phyloP scores from a whole-genome alignment of 2,113 vertebrate genomes.

The Tachycineta bicolor region DNA sequence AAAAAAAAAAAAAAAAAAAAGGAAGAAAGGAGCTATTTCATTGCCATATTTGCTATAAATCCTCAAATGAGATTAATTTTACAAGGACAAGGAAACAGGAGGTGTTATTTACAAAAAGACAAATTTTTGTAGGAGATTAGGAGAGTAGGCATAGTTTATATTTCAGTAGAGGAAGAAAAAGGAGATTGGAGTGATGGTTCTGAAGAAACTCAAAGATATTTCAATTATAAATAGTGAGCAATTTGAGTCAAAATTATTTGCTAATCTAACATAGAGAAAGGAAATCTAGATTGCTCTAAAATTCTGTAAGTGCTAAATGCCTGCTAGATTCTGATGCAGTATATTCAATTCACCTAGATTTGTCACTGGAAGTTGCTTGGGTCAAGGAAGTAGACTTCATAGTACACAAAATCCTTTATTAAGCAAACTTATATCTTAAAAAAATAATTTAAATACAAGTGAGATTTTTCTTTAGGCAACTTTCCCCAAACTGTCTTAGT shows the following conservation, averaged over 20 bases:
- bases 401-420: not conserved
- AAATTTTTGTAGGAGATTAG: not conserved
- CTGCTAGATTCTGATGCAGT: not conserved
- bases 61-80: not conserved
- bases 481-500: not conserved
- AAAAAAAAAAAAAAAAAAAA: not conserved
- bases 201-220: not conserved
- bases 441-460: not conserved
- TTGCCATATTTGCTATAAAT: not conserved
- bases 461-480: not conserved
- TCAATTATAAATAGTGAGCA: not conserved
- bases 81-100: not conserved
- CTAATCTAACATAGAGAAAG: not conserved
- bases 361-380: not conserved
- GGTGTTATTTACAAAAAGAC: not conserved
- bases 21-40: not conserved
- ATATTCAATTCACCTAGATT: not conserved
- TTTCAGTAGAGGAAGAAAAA: not conserved
- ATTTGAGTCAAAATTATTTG: not conserved
- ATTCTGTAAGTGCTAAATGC: not conserved
- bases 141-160: not conserved
- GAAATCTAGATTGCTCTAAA: not conserved
- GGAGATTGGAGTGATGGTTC: not conserved
- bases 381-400: not conserved
- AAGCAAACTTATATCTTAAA: not conserved